Conservation (phyloP, 2,888 invertebrate genomes). For the Drepanosiphum platanoidis region DNA sequence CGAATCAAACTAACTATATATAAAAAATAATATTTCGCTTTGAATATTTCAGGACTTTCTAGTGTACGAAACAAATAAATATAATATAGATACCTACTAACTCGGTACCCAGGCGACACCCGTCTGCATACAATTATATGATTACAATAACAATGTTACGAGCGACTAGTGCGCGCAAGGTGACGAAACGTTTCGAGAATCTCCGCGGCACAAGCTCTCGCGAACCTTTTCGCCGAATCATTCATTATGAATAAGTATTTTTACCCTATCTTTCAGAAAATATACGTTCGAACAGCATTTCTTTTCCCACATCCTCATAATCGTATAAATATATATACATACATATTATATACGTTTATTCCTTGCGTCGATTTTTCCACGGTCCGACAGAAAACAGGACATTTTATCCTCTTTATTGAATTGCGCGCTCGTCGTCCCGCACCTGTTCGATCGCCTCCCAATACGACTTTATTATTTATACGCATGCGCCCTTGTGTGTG, state of each 20-base stretch:
- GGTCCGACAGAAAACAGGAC: neutral
- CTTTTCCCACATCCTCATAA: neutral
- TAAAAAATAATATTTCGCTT: too few relatives aligned
- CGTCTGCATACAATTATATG: too few relatives aligned
- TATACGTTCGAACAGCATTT: neutral
- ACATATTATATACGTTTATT: neutral
- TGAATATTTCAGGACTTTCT: too few relatives aligned
- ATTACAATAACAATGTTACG: too few relatives aligned
- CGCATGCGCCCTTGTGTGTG: neutral
- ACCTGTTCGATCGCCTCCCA: too few relatives aligned
- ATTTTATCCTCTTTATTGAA: neutral
- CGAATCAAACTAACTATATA: too few relatives aligned
- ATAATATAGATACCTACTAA: too few relatives aligned
- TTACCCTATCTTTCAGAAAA: neutral
- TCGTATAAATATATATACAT: too few relatives aligned
- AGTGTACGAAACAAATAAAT: too few relatives aligned
- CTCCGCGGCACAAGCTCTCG: neutral
- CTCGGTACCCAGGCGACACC: too few relatives aligned
- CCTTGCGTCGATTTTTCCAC: neutral
- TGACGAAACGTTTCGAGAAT: neutral
- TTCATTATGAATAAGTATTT: neutral
- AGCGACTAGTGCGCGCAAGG: neutral
- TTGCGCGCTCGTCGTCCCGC: neutral
- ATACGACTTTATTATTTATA: neutral
- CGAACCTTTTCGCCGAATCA: neutral